A percentile compares a stretch with the other conserved stretches of the same genome.
Evolutionary conservation across 2,113 vertebrate genomes (phyloP).

Genomic region (Solea solea): DNA sequence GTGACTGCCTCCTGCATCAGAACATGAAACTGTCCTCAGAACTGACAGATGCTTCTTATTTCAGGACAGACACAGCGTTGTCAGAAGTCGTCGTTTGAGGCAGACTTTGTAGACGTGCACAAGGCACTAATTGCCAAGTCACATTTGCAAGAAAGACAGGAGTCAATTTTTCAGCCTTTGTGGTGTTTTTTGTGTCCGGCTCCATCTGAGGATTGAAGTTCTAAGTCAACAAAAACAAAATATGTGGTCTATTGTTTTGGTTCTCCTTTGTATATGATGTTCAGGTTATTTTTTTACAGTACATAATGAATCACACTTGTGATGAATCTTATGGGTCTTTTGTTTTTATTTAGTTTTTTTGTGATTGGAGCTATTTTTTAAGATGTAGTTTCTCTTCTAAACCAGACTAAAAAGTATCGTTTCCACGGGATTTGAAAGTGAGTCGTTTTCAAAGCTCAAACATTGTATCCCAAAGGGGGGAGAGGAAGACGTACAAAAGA

Average conservation of each 20-base stretch:
- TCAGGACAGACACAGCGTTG: conserved; percentile 75
- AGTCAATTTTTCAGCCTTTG: conserved; percentile 78
- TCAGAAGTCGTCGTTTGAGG: conserved; percentile 82
- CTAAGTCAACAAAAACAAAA: conserved; percentile 77
- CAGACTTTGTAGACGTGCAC: conserved; percentile 78
- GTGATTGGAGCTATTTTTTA: conserved; percentile 71
- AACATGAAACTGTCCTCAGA: conserved; percentile 84
- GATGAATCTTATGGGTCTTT: conserved; percentile 67
- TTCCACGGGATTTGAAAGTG: conserved; percentile 74
- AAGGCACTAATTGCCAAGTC: conserved; percentile 83
- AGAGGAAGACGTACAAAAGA: conserved; percentile 68
- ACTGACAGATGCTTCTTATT: conserved; percentile 86
- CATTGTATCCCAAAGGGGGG: conserved; percentile 62
- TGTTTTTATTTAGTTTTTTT: conserved; percentile 65
- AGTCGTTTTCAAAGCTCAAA: conserved; percentile 76
- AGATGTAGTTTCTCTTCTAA: conserved; percentile 72
- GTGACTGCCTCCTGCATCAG: conserved; percentile 77
- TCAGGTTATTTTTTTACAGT: conserved; percentile 70
- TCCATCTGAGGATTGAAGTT: conserved; percentile 74
- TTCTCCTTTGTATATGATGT: conserved; percentile 74
- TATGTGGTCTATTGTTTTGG: conserved; percentile 65
- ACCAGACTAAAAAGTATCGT: conserved; percentile 66
- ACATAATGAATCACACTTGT: conserved; percentile 68
- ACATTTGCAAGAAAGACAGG: conserved; percentile 77
- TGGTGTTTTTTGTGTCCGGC: conserved; percentile 70